A percentile compares a stretch with the other conserved stretches of the same genome.
Evolutionary conservation across 1,140 invertebrate species (phyloP).

Genomic region (Anastatus disparis): DNA sequence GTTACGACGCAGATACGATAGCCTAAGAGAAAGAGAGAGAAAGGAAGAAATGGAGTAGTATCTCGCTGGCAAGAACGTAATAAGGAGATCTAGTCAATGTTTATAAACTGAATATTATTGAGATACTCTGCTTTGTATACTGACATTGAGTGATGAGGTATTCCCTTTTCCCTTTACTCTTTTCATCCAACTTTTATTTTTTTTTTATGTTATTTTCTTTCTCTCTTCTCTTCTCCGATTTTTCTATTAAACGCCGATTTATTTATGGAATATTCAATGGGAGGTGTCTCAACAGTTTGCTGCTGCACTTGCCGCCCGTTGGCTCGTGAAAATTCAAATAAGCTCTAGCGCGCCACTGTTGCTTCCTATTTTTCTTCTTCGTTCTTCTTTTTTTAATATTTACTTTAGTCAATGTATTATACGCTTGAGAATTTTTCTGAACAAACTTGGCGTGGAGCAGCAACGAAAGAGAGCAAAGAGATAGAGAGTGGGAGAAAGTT

Average conservation of each 20-base stretch:
- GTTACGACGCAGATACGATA: background rate
- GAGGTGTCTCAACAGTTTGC: conserved; percentile 29
- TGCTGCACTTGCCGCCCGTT: conserved; percentile 12
- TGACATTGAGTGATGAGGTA: conserved; percentile 64
- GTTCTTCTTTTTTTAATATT: too few species aligned
- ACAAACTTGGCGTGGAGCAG: conserved; percentile 17
- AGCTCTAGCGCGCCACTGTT: conserved; percentile 5
- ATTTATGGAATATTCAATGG: conserved; percentile 65
- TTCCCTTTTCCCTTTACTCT: background rate
- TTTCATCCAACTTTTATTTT: background rate
- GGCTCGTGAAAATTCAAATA: conserved; percentile 38
- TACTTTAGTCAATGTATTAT: background rate
- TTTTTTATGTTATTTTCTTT: too few species aligned
- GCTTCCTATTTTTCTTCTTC: background rate
- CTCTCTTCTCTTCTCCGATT: conserved; percentile 46
- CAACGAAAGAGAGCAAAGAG: too few species aligned
- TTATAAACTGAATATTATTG: conserved; percentile 66
- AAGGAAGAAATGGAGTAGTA: background rate
- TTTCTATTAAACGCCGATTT: conserved; percentile 65
- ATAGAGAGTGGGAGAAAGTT: too few species aligned
- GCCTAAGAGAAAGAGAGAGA: background rate
- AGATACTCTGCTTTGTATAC: conserved; percentile 47
- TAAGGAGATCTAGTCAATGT: conserved; percentile 53
- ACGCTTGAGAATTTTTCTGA: conserved; percentile 28
- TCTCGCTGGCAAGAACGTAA: conserved; percentile 30